Evolutionary conservation across 2,888 invertebrate genomes (phyloP), one percentile per base, ranked within the genome.

Genomic region (Calameuta pallipes): DNA sequence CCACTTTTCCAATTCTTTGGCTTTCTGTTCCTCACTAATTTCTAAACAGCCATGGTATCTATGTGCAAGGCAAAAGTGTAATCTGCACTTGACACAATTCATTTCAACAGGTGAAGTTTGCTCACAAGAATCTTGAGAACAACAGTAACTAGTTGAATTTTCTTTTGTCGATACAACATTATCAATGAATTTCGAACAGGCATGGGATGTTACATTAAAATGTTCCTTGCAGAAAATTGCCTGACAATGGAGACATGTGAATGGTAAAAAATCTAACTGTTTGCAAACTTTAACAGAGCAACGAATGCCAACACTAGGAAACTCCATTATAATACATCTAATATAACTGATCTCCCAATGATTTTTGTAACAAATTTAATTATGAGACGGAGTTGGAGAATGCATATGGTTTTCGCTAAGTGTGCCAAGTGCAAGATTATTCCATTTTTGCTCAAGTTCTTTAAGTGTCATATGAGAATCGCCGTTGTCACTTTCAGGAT

Each of bases 401-500:
- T 90, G 89, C 81, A 93, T 92, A 88, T 93, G 92, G 84, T 92
- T 93, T 89, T 94, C 94, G 83, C 93, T 93, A 69, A 94, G 89
- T 12, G 92, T 90, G 36, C 92, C 92, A 15, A 94, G 89, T 79
- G 94, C 93, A 77, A 94, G 91, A 87, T 94, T 94, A 70, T 92
- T 92, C 93, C 93, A 93, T 91, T 90, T 91, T 88, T 95, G 94
- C 88, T 97, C 96, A 89, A 96, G 97, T 91, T 98, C 98, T 89
- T 96, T 96, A 11, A 98, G 92, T 0, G 98, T 98, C 89, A 98
- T 94, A 88, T 96, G 96, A 4, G 97, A 96, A 92, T 98, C 98
- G 34, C 97, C 97, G 85, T 96, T 96, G 91, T 98, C 98, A 2
- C 97, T 97, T 91, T 97, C 97, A 0, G 97, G 97, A 92, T 98